phyloP scores from a whole-genome alignment of 1,140 invertebrate genomes.

The Choristoneura fumiferana region DNA sequence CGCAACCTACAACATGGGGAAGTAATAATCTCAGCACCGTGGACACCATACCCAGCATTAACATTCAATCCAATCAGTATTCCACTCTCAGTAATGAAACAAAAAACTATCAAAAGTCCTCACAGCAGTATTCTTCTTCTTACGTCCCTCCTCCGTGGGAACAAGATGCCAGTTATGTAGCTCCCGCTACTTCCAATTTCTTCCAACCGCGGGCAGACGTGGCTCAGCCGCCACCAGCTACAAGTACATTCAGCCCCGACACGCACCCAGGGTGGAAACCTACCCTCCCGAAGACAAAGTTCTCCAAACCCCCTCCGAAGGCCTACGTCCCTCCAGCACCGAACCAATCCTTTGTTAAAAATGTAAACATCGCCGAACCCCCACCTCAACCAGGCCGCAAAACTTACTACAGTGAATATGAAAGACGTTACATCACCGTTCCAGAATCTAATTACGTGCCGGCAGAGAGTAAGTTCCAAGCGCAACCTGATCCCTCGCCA shows the following conservation, averaged over 20 bases:
- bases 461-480: conserved; percentile 57
- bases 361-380: conserved; percentile 40
- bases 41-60: conserved; percentile 27
- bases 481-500: conserved; percentile 65
- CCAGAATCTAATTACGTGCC: conserved; percentile 68
- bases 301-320: conserved; percentile 52
- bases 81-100: conserved; percentile 43
- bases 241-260: conserved; percentile 33
- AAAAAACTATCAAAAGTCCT: conserved; percentile 51
- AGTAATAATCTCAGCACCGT: conserved; percentile 37
- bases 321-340: conserved; percentile 65
- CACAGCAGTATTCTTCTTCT: conserved; percentile 56
- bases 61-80: conserved; percentile 45
- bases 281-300: conserved; percentile 44
- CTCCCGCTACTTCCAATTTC: conserved; percentile 33
- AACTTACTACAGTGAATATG: conserved; percentile 72
- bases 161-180: conserved; percentile 56
- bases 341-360: conserved; percentile 68
- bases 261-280: conserved; percentile 40
- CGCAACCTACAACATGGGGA: conserved; percentile 55
- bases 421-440: conserved; percentile 69
- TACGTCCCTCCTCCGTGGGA: conserved; percentile 74
- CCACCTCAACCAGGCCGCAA: conserved; percentile 56
- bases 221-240: conserved; percentile 45
- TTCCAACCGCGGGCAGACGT: conserved; percentile 27